Percentiles rank a stretch among this genome's conserved stretches.
These are phyloP conservation scores for Stegodyphus mimosarum DNA, from an alignment of 1,140 invertebrate species.

Conservation along the genomic window DNA sequence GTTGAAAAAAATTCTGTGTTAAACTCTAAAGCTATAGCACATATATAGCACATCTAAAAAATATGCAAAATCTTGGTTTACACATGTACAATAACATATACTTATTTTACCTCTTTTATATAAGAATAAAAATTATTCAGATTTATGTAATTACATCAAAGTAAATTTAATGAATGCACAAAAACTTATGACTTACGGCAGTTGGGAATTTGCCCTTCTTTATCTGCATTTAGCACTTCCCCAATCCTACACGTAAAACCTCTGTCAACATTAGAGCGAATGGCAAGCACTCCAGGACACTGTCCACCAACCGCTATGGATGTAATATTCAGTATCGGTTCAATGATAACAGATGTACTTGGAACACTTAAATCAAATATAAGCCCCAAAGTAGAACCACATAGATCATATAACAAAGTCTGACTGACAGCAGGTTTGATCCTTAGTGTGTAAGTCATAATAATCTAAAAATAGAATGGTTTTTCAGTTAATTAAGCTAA, in stretches of 20 bases:
- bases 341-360: slow-evolving; percentile 89
- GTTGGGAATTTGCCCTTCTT: slow-evolving; percentile 50
- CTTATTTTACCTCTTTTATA: too few species aligned
- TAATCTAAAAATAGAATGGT: slow-evolving; percentile 5
- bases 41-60: too few species aligned
- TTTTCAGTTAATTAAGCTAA: neutral
- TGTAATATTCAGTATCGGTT: slow-evolving; percentile 87
- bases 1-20: too few species aligned
- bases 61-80: too few species aligned
- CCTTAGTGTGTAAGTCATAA: slow-evolving; percentile 77
- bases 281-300: slow-evolving; percentile 88
- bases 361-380: slow-evolving; percentile 95
- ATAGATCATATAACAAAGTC: slow-evolving; percentile 91
- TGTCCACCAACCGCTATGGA: slow-evolving; percentile 82
- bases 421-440: slow-evolving; percentile 87
- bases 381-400: slow-evolving; percentile 90
- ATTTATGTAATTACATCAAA: too few species aligned
- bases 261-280: slow-evolving; percentile 82
- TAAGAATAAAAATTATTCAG: too few species aligned
- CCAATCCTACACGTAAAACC: slow-evolving; percentile 94
- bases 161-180: too few species aligned
- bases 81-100: too few species aligned
- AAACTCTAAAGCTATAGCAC: too few species aligned
- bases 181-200: slow-evolving; percentile 38
- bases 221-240: slow-evolving; percentile 83